A percentile compares a stretch with the other conserved stretches of the same genome.
Conservation (phyloP, 2,113 vertebrate genomes). For the Mustela nigripes region DNA sequence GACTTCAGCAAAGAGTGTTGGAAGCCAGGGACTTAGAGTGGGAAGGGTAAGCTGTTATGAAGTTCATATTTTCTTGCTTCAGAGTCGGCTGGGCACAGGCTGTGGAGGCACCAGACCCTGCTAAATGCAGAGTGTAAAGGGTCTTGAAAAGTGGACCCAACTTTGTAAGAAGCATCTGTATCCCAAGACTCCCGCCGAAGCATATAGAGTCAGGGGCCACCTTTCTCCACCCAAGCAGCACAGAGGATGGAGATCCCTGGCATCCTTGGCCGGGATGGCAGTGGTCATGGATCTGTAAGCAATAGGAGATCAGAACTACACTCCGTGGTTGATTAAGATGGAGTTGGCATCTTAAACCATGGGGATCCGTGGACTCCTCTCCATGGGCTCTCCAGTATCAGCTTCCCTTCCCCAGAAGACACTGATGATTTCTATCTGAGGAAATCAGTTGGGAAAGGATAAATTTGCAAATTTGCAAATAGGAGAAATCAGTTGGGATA, state of each 20-base stretch:
- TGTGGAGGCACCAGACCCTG: background rate
- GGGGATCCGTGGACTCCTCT: accelerated
- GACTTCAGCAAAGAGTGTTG: background rate
- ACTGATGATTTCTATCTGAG: too few species aligned
- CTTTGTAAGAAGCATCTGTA: background rate
- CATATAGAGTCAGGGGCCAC: accelerated
- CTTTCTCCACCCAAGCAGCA: too few species aligned
- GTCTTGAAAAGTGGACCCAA: background rate
- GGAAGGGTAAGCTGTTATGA: background rate
- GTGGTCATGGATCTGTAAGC: too few species aligned
- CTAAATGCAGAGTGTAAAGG: background rate
- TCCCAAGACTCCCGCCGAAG: background rate
- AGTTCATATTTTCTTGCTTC: background rate
- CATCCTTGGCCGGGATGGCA: accelerated
- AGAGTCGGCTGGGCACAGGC: background rate
- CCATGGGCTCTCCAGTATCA: too few species aligned
- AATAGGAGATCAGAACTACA: too few species aligned
- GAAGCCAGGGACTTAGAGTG: background rate
- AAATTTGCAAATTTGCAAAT: background rate
- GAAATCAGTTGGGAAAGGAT: too few species aligned
- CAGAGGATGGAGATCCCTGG: accelerated
- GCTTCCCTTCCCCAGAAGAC: background rate
- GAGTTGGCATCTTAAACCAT: too few species aligned
- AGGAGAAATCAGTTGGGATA: too few species aligned
- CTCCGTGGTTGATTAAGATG: accelerated